Conservation (phyloP, 1,140 invertebrate species). For the Megathymus violae region DNA sequence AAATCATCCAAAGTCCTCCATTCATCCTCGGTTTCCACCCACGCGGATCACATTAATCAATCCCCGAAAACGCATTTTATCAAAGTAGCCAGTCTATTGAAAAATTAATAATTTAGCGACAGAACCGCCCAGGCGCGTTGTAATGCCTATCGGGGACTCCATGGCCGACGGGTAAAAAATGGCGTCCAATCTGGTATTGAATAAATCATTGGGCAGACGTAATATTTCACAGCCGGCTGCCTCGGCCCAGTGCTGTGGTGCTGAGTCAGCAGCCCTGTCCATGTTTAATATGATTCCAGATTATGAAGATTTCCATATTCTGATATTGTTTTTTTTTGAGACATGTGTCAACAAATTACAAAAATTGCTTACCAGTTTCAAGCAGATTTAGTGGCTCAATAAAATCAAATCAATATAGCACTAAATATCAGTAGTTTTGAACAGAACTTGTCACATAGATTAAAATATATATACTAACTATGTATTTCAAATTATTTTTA, state of each 20-base stretch:
- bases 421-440: too few species aligned
- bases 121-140: not conserved
- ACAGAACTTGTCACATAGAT: too few species aligned
- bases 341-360: too few species aligned
- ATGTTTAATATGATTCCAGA: constrained; percentile 17
- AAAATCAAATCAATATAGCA: too few species aligned
- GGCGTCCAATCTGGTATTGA: constrained; percentile 47
- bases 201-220: constrained; percentile 59
- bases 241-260: not conserved
- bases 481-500: too few species aligned
- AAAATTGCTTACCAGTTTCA: too few species aligned
- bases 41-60: not conserved
- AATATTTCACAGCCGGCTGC: constrained; percentile 50
- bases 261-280: constrained; percentile 11
- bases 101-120: constrained; percentile 18
- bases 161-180: constrained; percentile 48
- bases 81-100: constrained; percentile 4
- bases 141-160: constrained; percentile 40
- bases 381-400: too few species aligned
- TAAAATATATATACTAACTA: too few species aligned
- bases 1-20: not conserved
- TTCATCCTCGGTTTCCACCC: not conserved
- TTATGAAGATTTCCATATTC: constrained; percentile 11
- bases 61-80: constrained; percentile 6
- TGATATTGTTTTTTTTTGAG: too few species aligned